phyloP scores from a whole-genome alignment of 2,113 vertebrate genomes.

The Australoheros scitulus region DNA sequence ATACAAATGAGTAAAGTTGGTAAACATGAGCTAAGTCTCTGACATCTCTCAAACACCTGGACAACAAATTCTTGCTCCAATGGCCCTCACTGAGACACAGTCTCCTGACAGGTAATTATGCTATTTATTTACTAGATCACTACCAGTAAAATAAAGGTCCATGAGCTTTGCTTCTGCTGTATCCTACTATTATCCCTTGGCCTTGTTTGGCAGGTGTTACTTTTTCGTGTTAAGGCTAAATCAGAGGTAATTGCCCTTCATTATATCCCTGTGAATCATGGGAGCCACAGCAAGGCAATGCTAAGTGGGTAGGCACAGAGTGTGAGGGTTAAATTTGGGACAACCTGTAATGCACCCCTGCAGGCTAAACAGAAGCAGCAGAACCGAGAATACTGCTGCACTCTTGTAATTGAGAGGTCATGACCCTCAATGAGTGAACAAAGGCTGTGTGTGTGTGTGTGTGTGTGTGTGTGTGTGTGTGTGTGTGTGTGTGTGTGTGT shows the following conservation, averaged over 20 bases:
- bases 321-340: constrained; percentile 23
- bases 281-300: background rate
- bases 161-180: background rate
- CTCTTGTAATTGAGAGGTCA: constrained; percentile 13
- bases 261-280: constrained; percentile 53
- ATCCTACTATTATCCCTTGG: constrained; percentile 23
- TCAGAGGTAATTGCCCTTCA: constrained; percentile 40
- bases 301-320: constrained; percentile 6
- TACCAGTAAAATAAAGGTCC: constrained; percentile 6
- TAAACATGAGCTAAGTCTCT: background rate
- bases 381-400: background rate
- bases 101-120: constrained; percentile 11
- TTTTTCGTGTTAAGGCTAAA: constrained; percentile 49
- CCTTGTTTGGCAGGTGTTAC: constrained; percentile 44
- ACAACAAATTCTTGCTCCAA: background rate
- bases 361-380: constrained; percentile 4
- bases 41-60: background rate
- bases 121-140: background rate
- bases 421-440: constrained; percentile 38
- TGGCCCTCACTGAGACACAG: background rate
- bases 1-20: background rate
- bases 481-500: background rate
- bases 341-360: constrained; percentile 24
- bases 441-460: background rate
- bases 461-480: constrained; percentile 23